These are phyloP conservation scores for Idaea aversata DNA, from an alignment of 2,888 invertebrate species.

Conservation along the genomic window DNA sequence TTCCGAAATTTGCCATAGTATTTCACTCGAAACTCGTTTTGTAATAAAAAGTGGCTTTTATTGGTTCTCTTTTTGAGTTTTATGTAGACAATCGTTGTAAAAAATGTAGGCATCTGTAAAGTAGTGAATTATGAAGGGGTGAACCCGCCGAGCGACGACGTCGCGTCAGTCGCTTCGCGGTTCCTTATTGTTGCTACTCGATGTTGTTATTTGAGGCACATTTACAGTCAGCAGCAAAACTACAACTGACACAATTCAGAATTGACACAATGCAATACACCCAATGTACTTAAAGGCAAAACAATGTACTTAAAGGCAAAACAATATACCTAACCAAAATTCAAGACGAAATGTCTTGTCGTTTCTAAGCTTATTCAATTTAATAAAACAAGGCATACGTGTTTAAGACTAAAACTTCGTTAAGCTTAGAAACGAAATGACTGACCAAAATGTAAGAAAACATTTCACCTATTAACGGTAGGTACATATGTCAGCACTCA, in stretches of 20 bases:
- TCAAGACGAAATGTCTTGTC: too few relatives aligned
- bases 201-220: background rate
- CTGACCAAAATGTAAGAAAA: too few relatives aligned
- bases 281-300: too few relatives aligned
- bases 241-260: background rate
- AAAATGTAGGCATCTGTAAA: constrained; percentile 24
- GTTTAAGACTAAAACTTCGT: too few relatives aligned
- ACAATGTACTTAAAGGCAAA: too few relatives aligned
- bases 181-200: background rate
- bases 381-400: too few relatives aligned
- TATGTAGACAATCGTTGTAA: constrained; percentile 27
- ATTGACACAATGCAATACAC: too few relatives aligned
- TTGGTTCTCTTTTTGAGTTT: constrained; percentile 30
- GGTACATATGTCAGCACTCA: too few relatives aligned
- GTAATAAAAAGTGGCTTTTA: constrained; percentile 33
- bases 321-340: too few relatives aligned
- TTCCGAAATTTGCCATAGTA: constrained; percentile 55
- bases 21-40: constrained; percentile 41
- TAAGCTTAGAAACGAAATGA: too few relatives aligned
- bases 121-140: constrained; percentile 15
- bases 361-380: too few relatives aligned
- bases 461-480: too few relatives aligned
- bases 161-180: background rate
- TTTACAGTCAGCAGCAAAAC: background rate
- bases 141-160: background rate